These are phyloP conservation scores for Argyrosomus japonicus DNA, from an alignment of 2,113 vertebrate species.

Conservation along the genomic window DNA sequence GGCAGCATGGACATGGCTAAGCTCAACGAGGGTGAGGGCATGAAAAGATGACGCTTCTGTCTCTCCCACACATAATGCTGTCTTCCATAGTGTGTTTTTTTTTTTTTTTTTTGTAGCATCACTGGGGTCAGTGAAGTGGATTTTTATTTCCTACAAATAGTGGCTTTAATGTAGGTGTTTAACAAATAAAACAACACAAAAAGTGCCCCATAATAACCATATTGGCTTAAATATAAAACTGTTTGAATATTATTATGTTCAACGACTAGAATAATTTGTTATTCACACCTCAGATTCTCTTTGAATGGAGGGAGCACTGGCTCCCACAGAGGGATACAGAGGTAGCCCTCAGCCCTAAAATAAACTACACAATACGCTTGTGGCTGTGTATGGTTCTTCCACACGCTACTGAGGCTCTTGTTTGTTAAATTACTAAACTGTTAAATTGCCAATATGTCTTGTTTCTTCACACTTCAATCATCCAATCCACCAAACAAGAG, in stretches of 20 bases:
- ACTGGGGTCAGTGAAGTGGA: not conserved
- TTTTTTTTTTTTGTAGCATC: too few species aligned
- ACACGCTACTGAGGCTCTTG: too few species aligned
- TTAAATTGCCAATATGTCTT: too few species aligned
- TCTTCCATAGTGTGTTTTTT: not conserved
- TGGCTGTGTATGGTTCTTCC: too few species aligned
- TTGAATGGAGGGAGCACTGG: not conserved
- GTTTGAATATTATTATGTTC: not conserved
- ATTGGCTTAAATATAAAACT: not conserved
- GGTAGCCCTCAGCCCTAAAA: not conserved
- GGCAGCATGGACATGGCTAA: conserved; percentile 97
- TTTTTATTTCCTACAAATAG: not conserved
- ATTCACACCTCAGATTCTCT: not conserved
- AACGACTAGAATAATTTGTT: not conserved
- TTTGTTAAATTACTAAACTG: too few species aligned
- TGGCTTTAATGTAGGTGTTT: not conserved
- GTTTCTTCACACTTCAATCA: too few species aligned
- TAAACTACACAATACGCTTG: too few species aligned
- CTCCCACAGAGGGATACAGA: not conserved
- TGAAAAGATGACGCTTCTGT: not conserved
- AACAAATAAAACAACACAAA: not conserved
- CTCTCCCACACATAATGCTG: not conserved
- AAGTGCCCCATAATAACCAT: not conserved
- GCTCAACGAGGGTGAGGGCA: conserved; percentile 95
- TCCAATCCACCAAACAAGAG: too few species aligned